Evolutionary conservation across 2,113 vertebrate genomes (phyloP), one percentile per base, ranked within the genome.

Genomic region (Agelaius phoeniceus): DNA sequence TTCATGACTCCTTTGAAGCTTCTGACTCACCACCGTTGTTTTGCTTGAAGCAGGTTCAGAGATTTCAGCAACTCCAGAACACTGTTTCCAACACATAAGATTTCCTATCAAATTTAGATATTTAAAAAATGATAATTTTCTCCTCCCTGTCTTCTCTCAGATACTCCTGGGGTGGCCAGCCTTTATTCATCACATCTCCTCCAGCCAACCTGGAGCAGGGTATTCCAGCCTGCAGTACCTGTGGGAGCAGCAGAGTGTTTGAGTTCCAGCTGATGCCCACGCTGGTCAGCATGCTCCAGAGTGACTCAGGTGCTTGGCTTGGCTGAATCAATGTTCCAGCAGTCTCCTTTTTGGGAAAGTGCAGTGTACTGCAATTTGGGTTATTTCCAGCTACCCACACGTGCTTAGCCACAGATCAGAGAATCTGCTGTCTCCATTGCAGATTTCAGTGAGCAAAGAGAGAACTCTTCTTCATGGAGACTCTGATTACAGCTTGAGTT

Each of bases 191-290:
- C 63, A 96, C 93, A 0, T 59, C 84, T 21, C 98, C 97, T 72
- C 76, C 97, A 27, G 90, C 89, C 24, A 86, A 88, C 41, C 7
- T 97, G 5, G 72, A 73, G 15, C 75, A 96, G 39, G 73, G 44
- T 9, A 54, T 98, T 63, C 98, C 98, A 26, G 83, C 90, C 57
- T 99, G 99, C 61, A 62, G 48, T 33, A 90, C 59, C 82, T 99
- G 99, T 90, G 98, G 98, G 54, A 93, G 96, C 81, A 96, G 31
- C 30, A 98, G 98, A 76, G 89, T 97, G 13, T 99, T 98, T 96
- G 99, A 99, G 69, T 98, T 99, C 73, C 99, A 99, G 41, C 98
- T 99, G 15, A 99, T 99, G 99, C 99, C 99, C 24, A 98, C 98
- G 0, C 81, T 99, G 91, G 98, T 99, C 96, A 98, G 97, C 94